Conservation (phyloP, 2,888 invertebrate genomes). For the Apamea anceps region DNA sequence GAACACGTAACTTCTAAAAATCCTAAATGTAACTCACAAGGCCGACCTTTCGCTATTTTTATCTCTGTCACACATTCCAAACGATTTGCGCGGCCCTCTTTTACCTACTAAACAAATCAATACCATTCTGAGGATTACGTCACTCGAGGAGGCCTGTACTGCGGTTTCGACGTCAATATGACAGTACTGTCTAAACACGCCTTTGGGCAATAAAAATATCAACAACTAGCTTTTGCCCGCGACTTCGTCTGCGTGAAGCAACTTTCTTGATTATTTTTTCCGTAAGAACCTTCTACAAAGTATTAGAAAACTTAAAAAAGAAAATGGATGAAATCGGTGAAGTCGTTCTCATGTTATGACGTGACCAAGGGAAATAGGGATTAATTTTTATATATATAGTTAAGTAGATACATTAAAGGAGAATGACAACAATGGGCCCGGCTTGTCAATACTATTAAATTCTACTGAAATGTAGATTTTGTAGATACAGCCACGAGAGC, state of each 20-base stretch:
- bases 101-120: slow-evolving; percentile 29
- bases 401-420: background rate
- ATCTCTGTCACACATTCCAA: slow-evolving; percentile 50
- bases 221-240: too few species aligned
- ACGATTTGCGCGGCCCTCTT: background rate
- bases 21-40: slow-evolving; percentile 4
- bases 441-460: background rate
- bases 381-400: too few species aligned
- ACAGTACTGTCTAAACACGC: too few species aligned
- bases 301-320: too few species aligned
- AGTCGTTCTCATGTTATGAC: too few species aligned
- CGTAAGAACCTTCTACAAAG: too few species aligned
- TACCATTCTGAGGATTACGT: slow-evolving; percentile 35
- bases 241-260: too few species aligned
- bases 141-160: slow-evolving; percentile 12
- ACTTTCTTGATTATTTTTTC: too few species aligned
- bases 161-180: background rate
- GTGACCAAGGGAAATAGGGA: too few species aligned
- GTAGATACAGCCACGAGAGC: too few species aligned
- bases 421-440: background rate
- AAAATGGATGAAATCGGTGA: too few species aligned
- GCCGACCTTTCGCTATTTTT: slow-evolving; percentile 18
- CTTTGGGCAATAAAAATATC: background rate
- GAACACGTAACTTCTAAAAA: background rate
- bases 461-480: too few species aligned